Conservation (phyloP, 2,888 invertebrate species). For the Glyphotaelius pellucidus region DNA sequence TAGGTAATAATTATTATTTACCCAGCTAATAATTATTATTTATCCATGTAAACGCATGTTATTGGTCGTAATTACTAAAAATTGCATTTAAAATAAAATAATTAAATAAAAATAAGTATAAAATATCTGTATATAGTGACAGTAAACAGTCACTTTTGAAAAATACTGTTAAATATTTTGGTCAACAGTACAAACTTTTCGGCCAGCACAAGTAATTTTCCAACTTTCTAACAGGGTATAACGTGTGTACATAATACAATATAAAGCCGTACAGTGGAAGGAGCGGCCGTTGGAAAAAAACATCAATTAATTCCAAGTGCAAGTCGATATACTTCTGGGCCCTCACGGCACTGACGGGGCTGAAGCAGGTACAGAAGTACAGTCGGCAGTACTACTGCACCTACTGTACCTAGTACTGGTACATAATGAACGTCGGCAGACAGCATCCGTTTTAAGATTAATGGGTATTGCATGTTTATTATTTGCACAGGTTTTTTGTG, state of each 20-base stretch:
- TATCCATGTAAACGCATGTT: no score
- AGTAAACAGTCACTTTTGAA: neutral
- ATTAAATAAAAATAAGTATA: no score
- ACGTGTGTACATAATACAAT: neutral
- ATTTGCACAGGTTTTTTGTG: slow-evolving; percentile 18
- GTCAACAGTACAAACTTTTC: neutral
- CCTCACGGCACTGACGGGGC: neutral
- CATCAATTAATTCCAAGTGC: slow-evolving; percentile 65
- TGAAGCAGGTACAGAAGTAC: neutral
- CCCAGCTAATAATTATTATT: no score
- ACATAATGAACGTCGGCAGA: slow-evolving; percentile 54
- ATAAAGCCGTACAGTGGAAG: neutral
- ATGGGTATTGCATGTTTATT: slow-evolving; percentile 62
- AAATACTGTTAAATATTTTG: neutral
- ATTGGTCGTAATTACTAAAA: no score
- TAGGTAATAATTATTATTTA: no score
- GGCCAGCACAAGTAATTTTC: slow-evolving; percentile 2
- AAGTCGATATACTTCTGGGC: slow-evolving; percentile 46
- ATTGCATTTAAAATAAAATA: no score
- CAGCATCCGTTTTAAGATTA: slow-evolving; percentile 54
- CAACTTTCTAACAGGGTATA: slow-evolving; percentile 23
- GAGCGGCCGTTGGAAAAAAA: slow-evolving; percentile 53
- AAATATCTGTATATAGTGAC: no score
- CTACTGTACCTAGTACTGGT: neutral
- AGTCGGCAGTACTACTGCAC: neutral